Percentiles rank a stretch among this genome's conserved stretches.
Conservation (phyloP, 2,113 vertebrate genomes). For the Terrapene triunguis region DNA sequence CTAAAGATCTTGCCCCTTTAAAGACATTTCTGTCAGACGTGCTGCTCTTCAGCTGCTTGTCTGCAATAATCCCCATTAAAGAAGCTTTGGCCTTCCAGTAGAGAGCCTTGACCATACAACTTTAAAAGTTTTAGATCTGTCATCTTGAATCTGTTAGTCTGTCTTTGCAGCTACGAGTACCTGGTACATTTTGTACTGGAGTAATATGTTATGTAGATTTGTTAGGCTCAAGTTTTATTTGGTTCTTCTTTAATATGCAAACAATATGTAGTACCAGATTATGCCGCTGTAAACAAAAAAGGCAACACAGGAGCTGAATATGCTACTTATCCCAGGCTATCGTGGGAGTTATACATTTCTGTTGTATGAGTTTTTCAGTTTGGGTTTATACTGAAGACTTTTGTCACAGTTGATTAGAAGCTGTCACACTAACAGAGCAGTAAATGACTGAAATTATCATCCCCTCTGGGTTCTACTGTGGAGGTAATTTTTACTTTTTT, state of each 20-base stretch:
- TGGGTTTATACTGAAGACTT: neutral
- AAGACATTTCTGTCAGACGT: neutral
- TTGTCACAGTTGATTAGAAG: neutral
- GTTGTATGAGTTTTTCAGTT: neutral
- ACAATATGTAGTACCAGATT: neutral
- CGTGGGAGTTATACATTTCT: neutral
- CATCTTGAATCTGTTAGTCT: neutral
- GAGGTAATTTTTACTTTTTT: neutral
- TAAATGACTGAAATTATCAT: neutral
- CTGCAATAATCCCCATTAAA: neutral
- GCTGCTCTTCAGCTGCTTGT: neutral
- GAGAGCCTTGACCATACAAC: neutral
- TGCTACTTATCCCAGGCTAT: neutral
- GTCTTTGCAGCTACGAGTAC: neutral
- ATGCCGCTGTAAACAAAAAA: neutral
- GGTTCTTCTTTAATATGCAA: neutral
- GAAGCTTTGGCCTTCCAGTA: neutral
- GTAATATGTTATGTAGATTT: neutral
- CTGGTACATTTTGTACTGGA: neutral
- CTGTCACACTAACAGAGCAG: neutral
- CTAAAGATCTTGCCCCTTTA: neutral
- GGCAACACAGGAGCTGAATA: neutral
- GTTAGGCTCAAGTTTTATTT: neutral
- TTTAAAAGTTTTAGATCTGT: neutral
- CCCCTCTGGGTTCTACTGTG: neutral